Evolutionary conservation across 2,888 invertebrate species (phyloP).

Genomic region (Steinernema scapterisci): DNA sequence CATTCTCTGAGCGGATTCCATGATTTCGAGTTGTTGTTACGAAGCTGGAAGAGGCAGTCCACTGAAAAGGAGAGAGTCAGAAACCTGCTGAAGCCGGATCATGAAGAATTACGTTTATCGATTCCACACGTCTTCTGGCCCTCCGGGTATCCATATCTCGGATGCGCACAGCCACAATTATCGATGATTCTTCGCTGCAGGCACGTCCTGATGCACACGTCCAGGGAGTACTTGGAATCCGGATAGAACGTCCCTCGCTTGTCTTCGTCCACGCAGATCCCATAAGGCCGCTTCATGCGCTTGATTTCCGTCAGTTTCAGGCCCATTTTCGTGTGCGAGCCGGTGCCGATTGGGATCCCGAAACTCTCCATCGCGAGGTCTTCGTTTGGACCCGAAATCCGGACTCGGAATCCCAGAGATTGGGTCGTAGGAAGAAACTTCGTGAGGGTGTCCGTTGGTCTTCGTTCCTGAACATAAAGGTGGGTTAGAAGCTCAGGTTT

Average conservation of each 20-base stretch:
- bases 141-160: background rate
- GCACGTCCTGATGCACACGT: background rate
- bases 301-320: constrained; percentile 35
- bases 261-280: background rate
- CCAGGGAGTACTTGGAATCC: constrained; percentile 32
- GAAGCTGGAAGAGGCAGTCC: constrained; percentile 69
- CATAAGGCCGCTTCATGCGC: constrained; percentile 31
- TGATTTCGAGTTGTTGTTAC: no score
- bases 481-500: no score
- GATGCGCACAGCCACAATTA: background rate
- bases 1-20: constrained; percentile 30
- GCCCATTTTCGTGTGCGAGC: constrained; percentile 36
- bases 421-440: constrained; percentile 35
- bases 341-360: constrained; percentile 34
- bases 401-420: constrained; percentile 31
- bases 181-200: background rate
- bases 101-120: background rate
- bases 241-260: constrained; percentile 34
- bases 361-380: constrained; percentile 35
- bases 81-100: no score
- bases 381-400: constrained; percentile 17
- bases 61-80: no score
- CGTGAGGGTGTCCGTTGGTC: no score
- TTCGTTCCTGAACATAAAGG: background rate
- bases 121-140: constrained; percentile 70